Evolutionary conservation across 2,888 invertebrate genomes (phyloP).

Genomic region (Drosophila nr. perissopoda): DNA sequence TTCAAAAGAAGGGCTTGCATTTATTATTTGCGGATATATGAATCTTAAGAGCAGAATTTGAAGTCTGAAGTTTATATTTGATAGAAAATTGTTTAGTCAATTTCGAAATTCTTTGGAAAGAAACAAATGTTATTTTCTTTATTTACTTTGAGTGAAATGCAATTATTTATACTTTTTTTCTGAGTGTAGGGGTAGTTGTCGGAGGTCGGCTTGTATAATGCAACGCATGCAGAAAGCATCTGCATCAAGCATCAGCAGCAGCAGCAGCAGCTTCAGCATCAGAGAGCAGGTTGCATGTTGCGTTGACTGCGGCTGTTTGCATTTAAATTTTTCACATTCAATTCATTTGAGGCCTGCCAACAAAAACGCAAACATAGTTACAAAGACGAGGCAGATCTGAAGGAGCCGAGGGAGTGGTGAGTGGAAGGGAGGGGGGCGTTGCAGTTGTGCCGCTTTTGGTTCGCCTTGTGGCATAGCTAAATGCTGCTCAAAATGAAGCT

Average conservation of each 20-base stretch:
- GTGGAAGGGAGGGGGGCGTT: background rate
- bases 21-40: no score
- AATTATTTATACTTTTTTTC: background rate
- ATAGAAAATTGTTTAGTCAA: background rate
- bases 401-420: background rate
- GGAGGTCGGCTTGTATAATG: slow-evolving; percentile 63
- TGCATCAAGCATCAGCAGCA: slow-evolving; percentile 25
- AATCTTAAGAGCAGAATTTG: background rate
- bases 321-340: slow-evolving; percentile 82
- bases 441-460: slow-evolving; percentile 21
- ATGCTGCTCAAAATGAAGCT: slow-evolving; percentile 77
- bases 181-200: slow-evolving; percentile 11
- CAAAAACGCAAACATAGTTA: slow-evolving; percentile 74
- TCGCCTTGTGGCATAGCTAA: slow-evolving; percentile 47
- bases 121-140: background rate
- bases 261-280: slow-evolving; percentile 16
- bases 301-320: slow-evolving; percentile 71
- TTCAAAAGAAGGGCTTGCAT: no score
- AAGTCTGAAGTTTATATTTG: background rate
- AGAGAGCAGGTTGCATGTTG: slow-evolving; percentile 50
- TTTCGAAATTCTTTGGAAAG: background rate
- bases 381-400: slow-evolving; percentile 53
- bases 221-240: slow-evolving; percentile 61
- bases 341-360: slow-evolving; percentile 79
- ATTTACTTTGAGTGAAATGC: no score